A percentile compares a stretch with the other conserved stretches of the same genome.
Conservation (phyloP, 30 jellyfish, hydroid and myxozoan genomes). For the Aurelia sp. region DNA sequence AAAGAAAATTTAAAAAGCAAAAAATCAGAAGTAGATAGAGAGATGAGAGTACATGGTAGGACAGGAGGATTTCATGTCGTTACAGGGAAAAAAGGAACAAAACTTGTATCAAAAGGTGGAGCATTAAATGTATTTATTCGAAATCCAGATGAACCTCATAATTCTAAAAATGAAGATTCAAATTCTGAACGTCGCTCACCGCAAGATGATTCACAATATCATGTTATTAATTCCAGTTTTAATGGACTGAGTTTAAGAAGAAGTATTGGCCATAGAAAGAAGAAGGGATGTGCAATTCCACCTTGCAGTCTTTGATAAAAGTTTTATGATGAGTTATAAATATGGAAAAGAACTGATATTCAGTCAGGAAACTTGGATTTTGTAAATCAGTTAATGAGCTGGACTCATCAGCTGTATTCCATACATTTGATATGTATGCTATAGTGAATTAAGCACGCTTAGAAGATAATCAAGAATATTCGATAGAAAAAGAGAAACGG, state of each 20-base stretch:
- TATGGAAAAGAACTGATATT: too few relatives aligned
- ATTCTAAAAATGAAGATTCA: not conserved
- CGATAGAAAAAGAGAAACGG: too few relatives aligned
- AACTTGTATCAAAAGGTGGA: slow-evolving; percentile 70
- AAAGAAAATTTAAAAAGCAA: slow-evolving; percentile 27
- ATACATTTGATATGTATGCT: too few relatives aligned
- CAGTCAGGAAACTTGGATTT: too few relatives aligned
- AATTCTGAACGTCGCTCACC: slow-evolving; percentile 48
- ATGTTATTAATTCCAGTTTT: slow-evolving; percentile 26
- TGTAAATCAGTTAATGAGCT: too few relatives aligned
- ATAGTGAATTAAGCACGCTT: too few relatives aligned
- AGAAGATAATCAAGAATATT: too few relatives aligned
- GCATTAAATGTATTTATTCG: slow-evolving; percentile 67
- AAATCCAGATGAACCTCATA: slow-evolving; percentile 25
- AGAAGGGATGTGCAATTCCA: slow-evolving; percentile 22
- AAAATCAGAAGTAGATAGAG: slow-evolving; percentile 70
- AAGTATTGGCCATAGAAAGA: not conserved
- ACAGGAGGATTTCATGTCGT: slow-evolving; percentile 74
- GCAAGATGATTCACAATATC: slow-evolving; percentile 9
- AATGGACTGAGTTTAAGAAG: slow-evolving; percentile 56
- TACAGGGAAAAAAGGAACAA: slow-evolving; percentile 72
- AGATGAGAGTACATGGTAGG: slow-evolving; percentile 78
- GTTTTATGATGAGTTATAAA: too few relatives aligned
- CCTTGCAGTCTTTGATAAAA: slow-evolving; percentile 8
- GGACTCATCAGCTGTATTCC: too few relatives aligned